A percentile compares a stretch with the other conserved stretches of the same genome.
These are phyloP conservation scores for Drosophila eugracilis DNA, from an alignment of 1,140 invertebrate species.

Conservation along the genomic window DNA sequence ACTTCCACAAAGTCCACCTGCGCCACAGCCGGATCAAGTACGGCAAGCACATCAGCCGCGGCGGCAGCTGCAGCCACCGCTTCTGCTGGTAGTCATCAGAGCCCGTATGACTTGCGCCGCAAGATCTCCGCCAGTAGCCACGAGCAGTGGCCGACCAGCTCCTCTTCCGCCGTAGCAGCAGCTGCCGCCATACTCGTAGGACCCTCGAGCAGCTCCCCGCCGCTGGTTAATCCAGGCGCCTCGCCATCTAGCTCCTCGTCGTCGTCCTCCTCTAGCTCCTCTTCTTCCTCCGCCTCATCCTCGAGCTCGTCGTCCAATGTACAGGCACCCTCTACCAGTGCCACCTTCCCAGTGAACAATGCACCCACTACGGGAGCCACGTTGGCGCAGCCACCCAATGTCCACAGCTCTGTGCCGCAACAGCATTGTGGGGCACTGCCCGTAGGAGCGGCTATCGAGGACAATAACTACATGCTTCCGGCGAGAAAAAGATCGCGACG, in stretches of 20 bases:
- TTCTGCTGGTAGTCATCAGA: conserved; percentile 88
- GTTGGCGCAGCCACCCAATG: conserved; percentile 84
- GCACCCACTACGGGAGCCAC: conserved; percentile 78
- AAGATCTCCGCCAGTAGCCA: conserved; percentile 91
- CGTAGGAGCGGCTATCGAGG: conserved; percentile 77
- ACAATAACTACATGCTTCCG: conserved; percentile 89
- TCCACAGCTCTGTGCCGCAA: conserved; percentile 84
- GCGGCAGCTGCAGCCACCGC: conserved; percentile 68
- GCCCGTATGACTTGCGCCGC: conserved; percentile 93
- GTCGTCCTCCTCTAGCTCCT: conserved; percentile 62
- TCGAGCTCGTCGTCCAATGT: conserved; percentile 82
- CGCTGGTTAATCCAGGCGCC: conserved; percentile 65
- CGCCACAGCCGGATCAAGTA: conserved; percentile 33
- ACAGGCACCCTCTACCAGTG: conserved; percentile 80
- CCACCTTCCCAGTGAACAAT: conserved; percentile 80
- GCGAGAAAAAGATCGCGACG: conserved; percentile 92
- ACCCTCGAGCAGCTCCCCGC: conserved; percentile 70
- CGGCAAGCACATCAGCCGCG: conserved; percentile 27
- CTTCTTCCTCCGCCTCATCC: conserved; percentile 60
- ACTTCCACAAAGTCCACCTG: conserved; percentile 52
- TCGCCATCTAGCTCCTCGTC: conserved; percentile 69
- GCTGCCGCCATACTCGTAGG: conserved; percentile 61
- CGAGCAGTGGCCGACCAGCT: conserved; percentile 84
- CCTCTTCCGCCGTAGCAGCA: conserved; percentile 57
- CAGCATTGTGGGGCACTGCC: conserved; percentile 80